Evolutionary conservation across 2,113 vertebrate genomes (phyloP), one percentile per base, ranked within the genome.

Genomic region (Vidua chalybeata): DNA sequence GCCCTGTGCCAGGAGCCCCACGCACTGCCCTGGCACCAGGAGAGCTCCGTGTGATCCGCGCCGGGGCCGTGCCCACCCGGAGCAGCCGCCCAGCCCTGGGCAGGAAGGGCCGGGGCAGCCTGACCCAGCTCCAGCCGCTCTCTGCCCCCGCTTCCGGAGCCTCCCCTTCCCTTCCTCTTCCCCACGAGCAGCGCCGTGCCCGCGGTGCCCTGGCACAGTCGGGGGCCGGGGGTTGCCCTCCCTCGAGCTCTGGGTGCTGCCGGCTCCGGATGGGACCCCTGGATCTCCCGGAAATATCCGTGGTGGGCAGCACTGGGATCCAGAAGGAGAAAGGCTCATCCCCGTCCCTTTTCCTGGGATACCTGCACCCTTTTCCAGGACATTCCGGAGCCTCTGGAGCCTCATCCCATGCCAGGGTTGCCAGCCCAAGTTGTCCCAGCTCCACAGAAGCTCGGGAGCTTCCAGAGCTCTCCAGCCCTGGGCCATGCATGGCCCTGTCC

Each of bases 191-290:
- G 48, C 4, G 3, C 61, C 3, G 0, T 13, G 35, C 64, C 33
- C 1, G 0, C 35, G 2, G 15, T 28, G 48, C 62, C 39, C 52
- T 8, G 31, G 55, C 75, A 24, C 1, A 0, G 11, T 9, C 2
- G 0, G 1, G 39, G 8, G 31, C 33, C 10, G 64, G 28, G 28
- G 2, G 3, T 1, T 23, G 23, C 76, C 6, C 1, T 26, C 17
- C 31, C 35, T 7, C 2, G 1, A 48, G 64, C 8, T 35, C 9
- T 20, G 41, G 45, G 37, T 28, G 62, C 24, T 31, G 41, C 31
- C 6, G 4, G 54, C 54, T 7, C 33, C 1, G 6, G 33, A 3
- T 52, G 72, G 13, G 6, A 39, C 17, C 28, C 31, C 35, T 33
- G 4, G 2, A 62, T 27, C 27, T 45, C 31, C 48, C 0, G 10